These are phyloP conservation scores for Clarias batrachus DNA, from an alignment of 2,113 vertebrate genomes.

Conservation along the genomic window DNA sequence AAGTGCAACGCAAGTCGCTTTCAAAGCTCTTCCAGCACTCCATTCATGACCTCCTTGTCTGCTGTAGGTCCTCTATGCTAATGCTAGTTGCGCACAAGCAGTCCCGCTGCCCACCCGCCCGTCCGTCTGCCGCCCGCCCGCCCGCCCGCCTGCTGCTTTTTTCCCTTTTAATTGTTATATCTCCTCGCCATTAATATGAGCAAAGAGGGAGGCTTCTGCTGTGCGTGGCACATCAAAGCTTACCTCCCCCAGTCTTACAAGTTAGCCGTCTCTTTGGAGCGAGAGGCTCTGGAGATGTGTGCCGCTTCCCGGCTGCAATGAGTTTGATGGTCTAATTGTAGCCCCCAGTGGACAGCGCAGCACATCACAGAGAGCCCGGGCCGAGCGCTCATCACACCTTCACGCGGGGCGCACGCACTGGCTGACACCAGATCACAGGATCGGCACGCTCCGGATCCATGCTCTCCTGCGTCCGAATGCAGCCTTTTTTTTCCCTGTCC, in stretches of 20 bases:
- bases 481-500: neutral
- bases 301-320: conserved; percentile 68
- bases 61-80: conserved; percentile 40
- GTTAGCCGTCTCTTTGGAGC: conserved; percentile 73
- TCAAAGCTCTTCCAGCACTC: conserved; percentile 15
- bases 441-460: conserved; percentile 5
- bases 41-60: conserved; percentile 24
- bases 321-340: conserved; percentile 80
- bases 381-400: conserved; percentile 44
- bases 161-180: conserved; percentile 74
- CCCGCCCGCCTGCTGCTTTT: conserved; percentile 51
- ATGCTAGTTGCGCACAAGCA: conserved; percentile 29
- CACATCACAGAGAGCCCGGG: conserved; percentile 69
- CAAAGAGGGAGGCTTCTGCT: conserved; percentile 68
- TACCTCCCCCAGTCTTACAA: conserved; percentile 73
- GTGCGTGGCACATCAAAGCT: conserved; percentile 73
- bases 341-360: conserved; percentile 75
- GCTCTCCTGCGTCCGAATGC: conserved; percentile 1
- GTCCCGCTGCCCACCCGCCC: conserved; percentile 40
- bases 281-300: conserved; percentile 63
- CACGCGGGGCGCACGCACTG: conserved; percentile 2
- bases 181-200: conserved; percentile 69
- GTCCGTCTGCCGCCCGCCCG: conserved; percentile 26
- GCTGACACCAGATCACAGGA: neutral
- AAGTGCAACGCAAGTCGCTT: conserved; percentile 16